Conservation (phyloP, 2,888 invertebrate genomes). For the Tipula lateralis region DNA sequence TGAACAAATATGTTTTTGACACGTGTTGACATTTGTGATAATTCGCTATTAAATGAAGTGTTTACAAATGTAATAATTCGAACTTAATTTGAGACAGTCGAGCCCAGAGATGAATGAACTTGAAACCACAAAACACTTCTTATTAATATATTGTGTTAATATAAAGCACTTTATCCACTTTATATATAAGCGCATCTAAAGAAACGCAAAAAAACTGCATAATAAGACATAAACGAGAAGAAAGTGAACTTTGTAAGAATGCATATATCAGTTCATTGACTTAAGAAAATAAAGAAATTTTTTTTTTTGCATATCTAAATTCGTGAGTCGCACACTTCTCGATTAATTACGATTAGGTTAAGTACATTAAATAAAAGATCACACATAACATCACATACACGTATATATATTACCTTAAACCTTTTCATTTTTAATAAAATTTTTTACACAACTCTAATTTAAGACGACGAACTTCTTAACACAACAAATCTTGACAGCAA, state of each 20-base stretch:
- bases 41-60: neutral
- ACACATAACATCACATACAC: neutral
- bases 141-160: neutral
- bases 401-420: neutral
- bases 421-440: neutral
- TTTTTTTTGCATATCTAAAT: neutral
- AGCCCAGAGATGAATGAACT: neutral
- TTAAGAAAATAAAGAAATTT: neutral
- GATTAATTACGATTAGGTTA: neutral
- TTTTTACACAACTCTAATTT: neutral
- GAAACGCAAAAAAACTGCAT: neutral
- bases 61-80: neutral
- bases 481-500: neutral
- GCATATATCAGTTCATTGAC: neutral
- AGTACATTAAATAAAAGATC: neutral
- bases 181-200: neutral
- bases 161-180: neutral
- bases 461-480: neutral
- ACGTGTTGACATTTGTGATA: neutral
- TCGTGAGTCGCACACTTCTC: neutral
- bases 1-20: neutral
- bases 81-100: neutral
- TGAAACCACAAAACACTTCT: neutral
- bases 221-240: neutral
- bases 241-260: constrained; percentile 24